These are phyloP conservation scores for Varecia variegata DNA, from an alignment of 2,797 vertebrate genomes.

Conservation along the genomic window DNA sequence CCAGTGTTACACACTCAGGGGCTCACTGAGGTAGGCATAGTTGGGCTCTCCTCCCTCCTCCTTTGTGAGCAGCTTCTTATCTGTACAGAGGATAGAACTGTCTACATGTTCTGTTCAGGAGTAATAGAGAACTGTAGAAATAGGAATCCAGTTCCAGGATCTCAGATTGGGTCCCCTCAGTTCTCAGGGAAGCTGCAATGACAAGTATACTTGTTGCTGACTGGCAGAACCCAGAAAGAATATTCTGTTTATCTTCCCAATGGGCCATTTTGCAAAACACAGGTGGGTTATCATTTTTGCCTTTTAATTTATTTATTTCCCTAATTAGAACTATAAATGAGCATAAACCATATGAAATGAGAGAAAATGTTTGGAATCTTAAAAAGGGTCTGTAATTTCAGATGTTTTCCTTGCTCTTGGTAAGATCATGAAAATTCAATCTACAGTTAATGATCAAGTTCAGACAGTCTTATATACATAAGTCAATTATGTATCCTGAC, in stretches of 20 bases:
- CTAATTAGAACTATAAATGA: background rate
- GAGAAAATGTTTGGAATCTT: background rate
- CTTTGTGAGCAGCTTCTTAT: background rate
- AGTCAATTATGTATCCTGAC: background rate
- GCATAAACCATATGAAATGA: background rate
- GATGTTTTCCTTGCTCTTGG: background rate
- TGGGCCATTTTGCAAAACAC: background rate
- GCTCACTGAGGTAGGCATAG: background rate
- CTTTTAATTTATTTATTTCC: background rate
- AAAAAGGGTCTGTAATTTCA: background rate
- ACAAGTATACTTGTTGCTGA: background rate
- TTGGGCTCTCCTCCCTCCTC: background rate
- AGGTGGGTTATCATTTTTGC: background rate
- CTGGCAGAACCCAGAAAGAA: background rate
- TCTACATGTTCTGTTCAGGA: background rate
- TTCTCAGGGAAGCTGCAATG: background rate
- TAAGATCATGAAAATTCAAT: background rate
- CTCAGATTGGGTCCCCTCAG: no score
- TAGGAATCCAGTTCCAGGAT: no score
- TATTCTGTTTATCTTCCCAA: background rate
- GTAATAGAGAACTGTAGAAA: no score
- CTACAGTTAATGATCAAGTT: background rate
- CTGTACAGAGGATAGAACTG: no score
- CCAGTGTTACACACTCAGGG: background rate
- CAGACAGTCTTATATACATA: background rate